A percentile compares a stretch with the other conserved stretches of the same genome.
Conservation (phyloP, 2,888 invertebrate species). For the Protophormia terraenovae region DNA sequence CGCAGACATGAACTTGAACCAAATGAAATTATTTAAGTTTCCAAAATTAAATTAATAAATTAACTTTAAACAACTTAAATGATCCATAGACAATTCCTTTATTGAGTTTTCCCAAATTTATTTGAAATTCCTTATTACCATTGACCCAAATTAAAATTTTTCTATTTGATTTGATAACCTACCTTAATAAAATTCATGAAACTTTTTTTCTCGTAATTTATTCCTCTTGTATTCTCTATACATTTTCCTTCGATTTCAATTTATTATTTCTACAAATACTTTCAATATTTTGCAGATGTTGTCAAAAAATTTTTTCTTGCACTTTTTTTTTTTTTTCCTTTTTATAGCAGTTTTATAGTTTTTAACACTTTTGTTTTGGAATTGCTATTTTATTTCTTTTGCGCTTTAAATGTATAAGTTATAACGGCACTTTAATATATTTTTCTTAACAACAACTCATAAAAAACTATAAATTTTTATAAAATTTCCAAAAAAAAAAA, state of each 20-base stretch:
- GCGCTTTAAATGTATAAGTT: not conserved
- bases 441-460: conserved; percentile 1
- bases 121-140: no score
- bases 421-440: conserved; percentile 36
- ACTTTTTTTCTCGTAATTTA: not conserved
- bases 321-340: no score
- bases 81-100: no score
- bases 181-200: conserved; percentile 4
- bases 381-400: no score
- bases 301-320: not conserved
- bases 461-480: not conserved
- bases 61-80: no score
- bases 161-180: not conserved
- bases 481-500: not conserved
- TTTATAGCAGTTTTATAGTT: conserved; percentile 22
- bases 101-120: no score
- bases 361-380: conserved; percentile 1
- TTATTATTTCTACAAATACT: conserved; percentile 14
- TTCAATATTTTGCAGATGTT: conserved; percentile 35
- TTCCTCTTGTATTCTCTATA: not conserved
- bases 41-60: no score
- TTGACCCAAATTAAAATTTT: not conserved
- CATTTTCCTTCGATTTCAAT: not conserved
- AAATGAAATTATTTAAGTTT: no score
- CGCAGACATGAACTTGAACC: no score